Base-by-base conservation (phyloP, 2,797 vertebrate species). In the Clarias laeviceps region DNA sequence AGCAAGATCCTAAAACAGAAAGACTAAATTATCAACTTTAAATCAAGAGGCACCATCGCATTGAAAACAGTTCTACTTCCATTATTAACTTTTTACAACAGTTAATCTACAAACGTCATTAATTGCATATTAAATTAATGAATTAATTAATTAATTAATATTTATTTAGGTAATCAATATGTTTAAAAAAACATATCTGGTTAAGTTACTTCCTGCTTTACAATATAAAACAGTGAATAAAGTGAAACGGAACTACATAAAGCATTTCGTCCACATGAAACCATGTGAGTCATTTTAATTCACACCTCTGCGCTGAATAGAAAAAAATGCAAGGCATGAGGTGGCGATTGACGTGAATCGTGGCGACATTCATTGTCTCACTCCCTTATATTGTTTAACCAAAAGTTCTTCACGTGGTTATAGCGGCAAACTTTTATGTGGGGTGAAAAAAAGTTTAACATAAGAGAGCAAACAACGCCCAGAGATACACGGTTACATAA, bases 1-100 rank as follows among this genome's bases (percentile, higher is more conserved):
- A 1, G 96, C 95, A 89, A 97, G 89, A 87, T 97, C 96, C 96
- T 97, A 70, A 83, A 93, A 93, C 1, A 66, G 83, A 88, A 0
- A 64, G 54, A 22, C 40, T 76, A 27, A 14, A 77, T 64, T 22
- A 79, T 37, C 22, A 56, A 2, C 17, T 20, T 29, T 15, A 15
- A 37, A 80, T 45, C 45, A 7, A 68, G 34, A 65, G 76, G 34
- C 56, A 40, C 62, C 22, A 12, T 27, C 0, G 2, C 27, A 40
- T 64, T 50, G 32, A 12, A 61, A 6, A 77, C 20, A 32, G 45
- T 18, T 18, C n/a, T 18, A 32, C 29, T 11, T 57, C 7, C 20
- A 61, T 11, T 29, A 82, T 5, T 29, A 80, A 64, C 64, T 8
- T 29, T 29, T 80, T 1, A 37, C 2, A 62, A 14, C 11, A 7